These are phyloP conservation scores for Hesperophylax magnus DNA, from an alignment of 1,140 invertebrate genomes.

Conservation along the genomic window DNA sequence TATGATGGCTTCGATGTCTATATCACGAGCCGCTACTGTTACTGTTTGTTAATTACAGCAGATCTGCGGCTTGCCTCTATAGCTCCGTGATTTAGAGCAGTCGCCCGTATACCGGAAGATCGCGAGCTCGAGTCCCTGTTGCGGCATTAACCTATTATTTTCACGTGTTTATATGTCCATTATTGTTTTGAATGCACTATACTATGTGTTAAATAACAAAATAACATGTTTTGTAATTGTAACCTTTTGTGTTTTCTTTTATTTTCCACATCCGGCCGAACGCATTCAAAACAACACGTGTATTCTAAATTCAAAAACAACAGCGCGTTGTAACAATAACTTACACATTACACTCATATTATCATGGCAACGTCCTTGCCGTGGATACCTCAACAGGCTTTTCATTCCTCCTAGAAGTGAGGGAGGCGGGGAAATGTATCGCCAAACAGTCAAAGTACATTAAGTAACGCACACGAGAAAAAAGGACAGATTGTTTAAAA, in stretches of 20 bases:
- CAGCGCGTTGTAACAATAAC: slow-evolving; percentile 4
- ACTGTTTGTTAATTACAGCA: no score
- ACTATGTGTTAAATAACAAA: no score
- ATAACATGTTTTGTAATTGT: not conserved
- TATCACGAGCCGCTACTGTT: no score
- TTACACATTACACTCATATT: no score
- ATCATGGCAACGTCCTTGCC: slow-evolving; percentile 44
- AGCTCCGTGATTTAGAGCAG: no score
- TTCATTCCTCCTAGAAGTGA: slow-evolving; percentile 10
- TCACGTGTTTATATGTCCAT: not conserved
- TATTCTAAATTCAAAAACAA: slow-evolving; percentile 7
- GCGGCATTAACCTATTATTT: no score
- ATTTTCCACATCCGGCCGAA: not conserved
- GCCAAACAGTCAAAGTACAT: not conserved
- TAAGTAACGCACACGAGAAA: not conserved
- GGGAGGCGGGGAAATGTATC: not conserved
- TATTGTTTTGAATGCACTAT: not conserved
- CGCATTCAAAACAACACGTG: not conserved
- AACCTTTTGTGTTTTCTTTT: not conserved
- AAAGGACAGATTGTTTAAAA: not conserved
- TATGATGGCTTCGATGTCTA: no score
- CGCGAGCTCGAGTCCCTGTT: no score
- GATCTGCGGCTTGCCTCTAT: no score
- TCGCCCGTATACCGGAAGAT: no score
- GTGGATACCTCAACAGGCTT: slow-evolving; percentile 42